phyloP scores from a whole-genome alignment of 2,797 vertebrate species.

The Poecilia wingei region DNA sequence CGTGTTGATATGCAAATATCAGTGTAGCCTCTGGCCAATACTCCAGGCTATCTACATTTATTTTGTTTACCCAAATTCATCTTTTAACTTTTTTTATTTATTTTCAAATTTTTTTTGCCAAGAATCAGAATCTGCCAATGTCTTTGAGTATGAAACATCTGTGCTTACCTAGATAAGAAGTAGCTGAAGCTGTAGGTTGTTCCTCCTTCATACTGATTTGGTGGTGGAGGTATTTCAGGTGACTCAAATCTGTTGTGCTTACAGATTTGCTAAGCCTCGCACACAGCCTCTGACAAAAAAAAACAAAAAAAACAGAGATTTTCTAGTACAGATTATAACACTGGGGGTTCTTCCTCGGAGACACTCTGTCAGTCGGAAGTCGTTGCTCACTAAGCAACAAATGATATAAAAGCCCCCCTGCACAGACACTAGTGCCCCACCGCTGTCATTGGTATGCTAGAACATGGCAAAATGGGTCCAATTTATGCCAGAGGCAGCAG shows the following conservation, averaged over 20 bases:
- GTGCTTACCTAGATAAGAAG: background rate
- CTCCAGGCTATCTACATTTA: background rate
- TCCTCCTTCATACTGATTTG: background rate
- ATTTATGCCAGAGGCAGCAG: background rate
- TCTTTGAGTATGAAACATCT: background rate
- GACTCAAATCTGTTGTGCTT: background rate
- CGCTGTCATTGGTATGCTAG: background rate
- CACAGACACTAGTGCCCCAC: background rate
- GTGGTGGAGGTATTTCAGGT: background rate
- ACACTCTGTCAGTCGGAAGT: background rate
- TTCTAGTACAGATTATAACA: background rate
- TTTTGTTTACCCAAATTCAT: background rate
- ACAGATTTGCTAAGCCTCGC: background rate
- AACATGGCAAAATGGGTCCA: background rate
- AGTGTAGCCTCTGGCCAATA: background rate
- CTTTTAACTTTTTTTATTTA: background rate
- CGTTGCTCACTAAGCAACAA: background rate
- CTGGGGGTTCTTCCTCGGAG: background rate
- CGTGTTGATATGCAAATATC: no score
- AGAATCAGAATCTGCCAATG: background rate
- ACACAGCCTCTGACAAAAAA: background rate
- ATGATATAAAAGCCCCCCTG: background rate
- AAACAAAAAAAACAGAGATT: background rate
- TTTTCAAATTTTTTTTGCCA: background rate
- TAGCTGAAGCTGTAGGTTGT: background rate